phyloP scores from a whole-genome alignment of 2,113 vertebrate species.

The Pipra filicauda region DNA sequence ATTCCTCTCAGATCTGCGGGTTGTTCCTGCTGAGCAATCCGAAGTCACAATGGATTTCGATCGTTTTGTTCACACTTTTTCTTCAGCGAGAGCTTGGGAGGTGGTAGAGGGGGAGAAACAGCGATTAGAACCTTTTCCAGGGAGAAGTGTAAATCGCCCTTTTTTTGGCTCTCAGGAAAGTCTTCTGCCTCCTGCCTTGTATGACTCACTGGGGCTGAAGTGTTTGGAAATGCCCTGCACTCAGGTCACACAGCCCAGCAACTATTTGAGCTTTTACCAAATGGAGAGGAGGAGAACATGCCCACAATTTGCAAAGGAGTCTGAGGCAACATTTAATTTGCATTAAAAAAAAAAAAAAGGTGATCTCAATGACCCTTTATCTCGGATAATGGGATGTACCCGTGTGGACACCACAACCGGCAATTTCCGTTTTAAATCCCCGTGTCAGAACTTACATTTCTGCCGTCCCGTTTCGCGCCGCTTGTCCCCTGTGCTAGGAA shows the following conservation, averaged over 20 bases:
- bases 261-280: background rate
- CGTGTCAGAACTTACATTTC: background rate
- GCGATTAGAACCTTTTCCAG: background rate
- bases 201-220: background rate
- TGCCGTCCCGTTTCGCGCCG: rapidly evolving
- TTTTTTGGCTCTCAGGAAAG: background rate
- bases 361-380: background rate
- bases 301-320: background rate
- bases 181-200: background rate
- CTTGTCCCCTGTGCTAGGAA: rapidly evolving
- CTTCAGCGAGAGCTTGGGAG: background rate
- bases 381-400: background rate
- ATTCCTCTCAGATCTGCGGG: slow-evolving; percentile 13
- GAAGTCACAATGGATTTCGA: background rate
- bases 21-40: slow-evolving; percentile 34
- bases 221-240: background rate
- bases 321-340: background rate
- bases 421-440: background rate
- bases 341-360: background rate
- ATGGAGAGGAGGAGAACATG: background rate
- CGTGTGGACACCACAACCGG: background rate
- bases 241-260: background rate
- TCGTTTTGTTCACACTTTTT: background rate
- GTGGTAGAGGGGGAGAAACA: background rate
- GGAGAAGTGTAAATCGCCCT: background rate